Percentiles rank a stretch among this genome's conserved stretches.
These are phyloP conservation scores for Zosterops borbonicus DNA, from an alignment of 2,113 vertebrate species.

Conservation along the genomic window DNA sequence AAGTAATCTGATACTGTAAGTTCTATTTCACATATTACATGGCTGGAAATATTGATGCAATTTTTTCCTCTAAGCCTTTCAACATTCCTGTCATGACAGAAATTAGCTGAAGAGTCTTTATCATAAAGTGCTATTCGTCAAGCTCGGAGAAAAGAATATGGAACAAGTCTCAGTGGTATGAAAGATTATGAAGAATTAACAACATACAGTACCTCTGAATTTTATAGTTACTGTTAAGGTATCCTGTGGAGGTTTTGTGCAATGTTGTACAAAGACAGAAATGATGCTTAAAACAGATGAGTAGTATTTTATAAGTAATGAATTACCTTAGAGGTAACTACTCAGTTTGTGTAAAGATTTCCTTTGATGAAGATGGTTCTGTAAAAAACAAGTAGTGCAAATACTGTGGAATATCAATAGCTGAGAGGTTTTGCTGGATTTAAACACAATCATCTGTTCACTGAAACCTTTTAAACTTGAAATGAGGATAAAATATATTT, in stretches of 20 bases:
- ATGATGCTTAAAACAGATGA: background rate
- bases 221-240: background rate
- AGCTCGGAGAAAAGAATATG: background rate
- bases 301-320: background rate
- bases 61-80: background rate
- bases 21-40: background rate
- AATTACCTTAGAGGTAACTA: background rate
- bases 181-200: background rate
- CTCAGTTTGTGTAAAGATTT: background rate
- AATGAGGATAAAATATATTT: background rate
- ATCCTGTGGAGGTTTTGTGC: background rate
- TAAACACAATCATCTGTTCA: background rate
- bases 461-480: background rate
- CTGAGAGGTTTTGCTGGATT: background rate
- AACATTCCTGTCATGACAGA: background rate
- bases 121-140: background rate
- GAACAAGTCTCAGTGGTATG: background rate
- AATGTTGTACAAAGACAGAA: background rate
- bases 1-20: fast-evolving
- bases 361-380: background rate
- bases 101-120: background rate
- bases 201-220: background rate
- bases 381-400: background rate
- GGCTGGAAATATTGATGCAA: background rate
- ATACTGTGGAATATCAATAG: background rate